A percentile compares a stretch with the other conserved stretches of the same genome.
Conservation (phyloP, 2,888 invertebrate species). For the Folsomia manolachei region DNA sequence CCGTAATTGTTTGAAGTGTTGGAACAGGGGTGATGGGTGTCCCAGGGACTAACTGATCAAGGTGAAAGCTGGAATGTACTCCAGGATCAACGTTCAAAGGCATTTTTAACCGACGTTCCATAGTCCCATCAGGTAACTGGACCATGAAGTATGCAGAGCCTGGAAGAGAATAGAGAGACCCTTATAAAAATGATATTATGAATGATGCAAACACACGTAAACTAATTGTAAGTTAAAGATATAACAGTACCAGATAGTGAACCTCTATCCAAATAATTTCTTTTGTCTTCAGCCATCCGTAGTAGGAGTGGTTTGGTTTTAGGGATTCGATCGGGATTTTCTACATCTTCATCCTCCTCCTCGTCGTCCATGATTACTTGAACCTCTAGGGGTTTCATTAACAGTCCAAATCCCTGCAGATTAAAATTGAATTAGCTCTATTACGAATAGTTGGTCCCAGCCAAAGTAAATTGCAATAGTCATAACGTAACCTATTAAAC, state of each 20-base stretch:
- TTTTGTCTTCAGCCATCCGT: slow-evolving; percentile 88
- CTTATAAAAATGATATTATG: no score
- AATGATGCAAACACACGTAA: no score
- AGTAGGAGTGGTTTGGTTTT: slow-evolving; percentile 74
- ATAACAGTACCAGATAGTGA: slow-evolving; percentile 75
- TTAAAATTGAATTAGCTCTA: no score
- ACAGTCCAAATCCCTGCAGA: slow-evolving; percentile 67
- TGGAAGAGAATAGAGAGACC: not conserved
- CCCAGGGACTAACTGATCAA: slow-evolving; percentile 74
- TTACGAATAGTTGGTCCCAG: no score
- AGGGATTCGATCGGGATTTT: slow-evolving; percentile 52
- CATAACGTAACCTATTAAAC: slow-evolving; percentile 50
- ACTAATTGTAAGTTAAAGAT: no score
- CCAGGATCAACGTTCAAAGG: slow-evolving; percentile 90
- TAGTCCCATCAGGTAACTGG: slow-evolving; percentile 83
- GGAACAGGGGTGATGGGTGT: slow-evolving; percentile 76
- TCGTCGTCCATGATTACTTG: slow-evolving; percentile 61
- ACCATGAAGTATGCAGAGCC: slow-evolving; percentile 75
- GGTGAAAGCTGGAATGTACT: slow-evolving; percentile 81
- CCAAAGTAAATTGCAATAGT: no score
- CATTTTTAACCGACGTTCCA: slow-evolving; percentile 85
- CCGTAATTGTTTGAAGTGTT: slow-evolving; percentile 83
- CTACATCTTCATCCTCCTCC: slow-evolving; percentile 55
- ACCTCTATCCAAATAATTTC: slow-evolving; percentile 84
- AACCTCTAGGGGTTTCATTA: slow-evolving; percentile 76